A percentile compares a stretch with the other conserved stretches of the same genome.
Evolutionary conservation across 2,797 vertebrate species (phyloP).

Genomic region (Vireo griseus): DNA sequence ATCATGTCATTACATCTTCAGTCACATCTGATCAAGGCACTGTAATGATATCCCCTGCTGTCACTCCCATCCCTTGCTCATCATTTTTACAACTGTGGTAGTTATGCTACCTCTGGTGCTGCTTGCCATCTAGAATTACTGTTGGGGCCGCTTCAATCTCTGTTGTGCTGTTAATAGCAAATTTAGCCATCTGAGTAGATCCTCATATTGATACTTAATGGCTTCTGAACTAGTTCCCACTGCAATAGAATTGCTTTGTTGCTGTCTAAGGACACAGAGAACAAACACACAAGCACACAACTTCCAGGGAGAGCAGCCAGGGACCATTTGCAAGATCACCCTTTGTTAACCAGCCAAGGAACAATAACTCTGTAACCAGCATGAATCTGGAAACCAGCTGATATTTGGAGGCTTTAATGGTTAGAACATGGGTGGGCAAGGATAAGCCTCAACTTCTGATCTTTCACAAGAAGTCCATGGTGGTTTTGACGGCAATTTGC

Average conservation of each 20-base stretch:
- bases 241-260: constrained; percentile 14
- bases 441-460: neutral
- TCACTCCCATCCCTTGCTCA: neutral
- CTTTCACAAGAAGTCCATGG: neutral
- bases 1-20: neutral
- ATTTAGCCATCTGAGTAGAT: constrained; percentile 24
- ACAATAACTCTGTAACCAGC: neutral
- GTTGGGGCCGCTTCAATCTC: neutral
- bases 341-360: neutral
- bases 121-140: constrained; percentile 24
- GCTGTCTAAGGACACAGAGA: neutral
- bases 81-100: neutral
- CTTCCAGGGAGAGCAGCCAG: neutral
- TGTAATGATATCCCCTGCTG: neutral
- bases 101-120: neutral
- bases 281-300: neutral
- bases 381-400: neutral
- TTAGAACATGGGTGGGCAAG: neutral
- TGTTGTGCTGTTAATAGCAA: constrained; percentile 28
- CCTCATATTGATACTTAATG: neutral
- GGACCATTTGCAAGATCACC: neutral
- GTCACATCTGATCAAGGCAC: neutral
- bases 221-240: constrained; percentile 22
- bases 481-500: neutral
- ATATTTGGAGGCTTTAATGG: neutral